These are phyloP conservation scores for Hephaestus fuliginosus DNA, from an alignment of 2,797 vertebrate genomes.

Conservation along the genomic window DNA sequence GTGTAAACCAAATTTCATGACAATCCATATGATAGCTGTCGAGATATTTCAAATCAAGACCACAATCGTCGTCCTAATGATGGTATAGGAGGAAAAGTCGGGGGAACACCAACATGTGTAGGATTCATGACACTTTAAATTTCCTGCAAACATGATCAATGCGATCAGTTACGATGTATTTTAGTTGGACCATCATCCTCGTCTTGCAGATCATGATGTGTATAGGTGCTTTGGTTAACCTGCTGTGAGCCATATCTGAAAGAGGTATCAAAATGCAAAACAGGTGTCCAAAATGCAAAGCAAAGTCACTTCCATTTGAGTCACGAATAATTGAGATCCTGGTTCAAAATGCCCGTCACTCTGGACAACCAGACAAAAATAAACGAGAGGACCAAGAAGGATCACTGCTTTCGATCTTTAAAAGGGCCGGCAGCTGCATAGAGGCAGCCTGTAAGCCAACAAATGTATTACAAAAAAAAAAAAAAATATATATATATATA, in stretches of 20 bases:
- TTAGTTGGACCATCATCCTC: background rate
- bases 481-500: no score
- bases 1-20: no score
- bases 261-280: constrained; percentile 37
- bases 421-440: background rate
- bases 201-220: background rate
- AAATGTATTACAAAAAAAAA: no score
- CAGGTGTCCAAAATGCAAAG: constrained; percentile 31
- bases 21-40: no score
- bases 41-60: no score
- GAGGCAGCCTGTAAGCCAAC: background rate
- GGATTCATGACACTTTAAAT: background rate
- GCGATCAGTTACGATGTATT: background rate
- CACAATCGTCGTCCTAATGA: no score
- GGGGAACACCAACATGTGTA: background rate
- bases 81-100: background rate
- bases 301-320: background rate
- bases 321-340: background rate
- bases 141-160: background rate
- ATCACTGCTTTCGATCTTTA: background rate
- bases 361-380: background rate
- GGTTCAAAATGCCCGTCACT: background rate
- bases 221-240: constrained; percentile 11
- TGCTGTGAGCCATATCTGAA: background rate
- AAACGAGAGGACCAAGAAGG: background rate